Base-by-base conservation (phyloP, 2,888 invertebrate genomes). In the Mimas tiliae region DNA sequence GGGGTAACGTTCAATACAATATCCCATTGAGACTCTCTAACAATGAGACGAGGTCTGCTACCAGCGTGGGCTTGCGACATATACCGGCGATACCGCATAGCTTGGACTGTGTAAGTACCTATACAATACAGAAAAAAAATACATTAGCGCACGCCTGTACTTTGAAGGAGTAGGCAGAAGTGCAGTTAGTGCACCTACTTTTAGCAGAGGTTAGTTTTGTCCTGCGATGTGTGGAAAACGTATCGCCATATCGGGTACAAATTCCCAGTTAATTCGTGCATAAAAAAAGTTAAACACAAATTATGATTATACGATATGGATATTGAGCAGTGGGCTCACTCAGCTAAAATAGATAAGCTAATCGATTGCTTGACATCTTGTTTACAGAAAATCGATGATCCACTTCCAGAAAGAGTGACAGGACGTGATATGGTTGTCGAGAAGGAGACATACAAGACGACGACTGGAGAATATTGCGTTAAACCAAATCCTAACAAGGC, bases 1-100 rank as follows among this genome's bases (percentile, higher is more conserved):
- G 93, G 93, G 94, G 93, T 0, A 93, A 93, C 65, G 91, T 94
- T 11, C 89, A 93, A 69, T 94, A 93, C 67, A 93, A 91, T 63
- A 87, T 93, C 1, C 94, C 93, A 0, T 67, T 93, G 67, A 74
- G 93, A 47, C 70, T 87, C 2, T 88, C 92, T 38, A 87, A 73
- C 68, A 91, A 85, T 82, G 93, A 94, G 70, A 93, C 93, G 0
- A 82, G 93, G 19, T 79, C 88, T 0, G 82, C 73, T 0, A 83
- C 87, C 0, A 88, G 78, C 55, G 89, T 94, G n/a, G 93, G 74
- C 0, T 81, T 75, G 42, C 78, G 94, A 66, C 84, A 89, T 64
- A 93, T 94, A 74, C 94, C 94, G 0, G 76, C 86, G 14, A 86
- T 92, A 68, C 83, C 90, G 1, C 87, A 91, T 72, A 83, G 79